These are phyloP conservation scores for Metopia argyrocephala DNA, from an alignment of 2,888 invertebrate species.

Conservation along the genomic window DNA sequence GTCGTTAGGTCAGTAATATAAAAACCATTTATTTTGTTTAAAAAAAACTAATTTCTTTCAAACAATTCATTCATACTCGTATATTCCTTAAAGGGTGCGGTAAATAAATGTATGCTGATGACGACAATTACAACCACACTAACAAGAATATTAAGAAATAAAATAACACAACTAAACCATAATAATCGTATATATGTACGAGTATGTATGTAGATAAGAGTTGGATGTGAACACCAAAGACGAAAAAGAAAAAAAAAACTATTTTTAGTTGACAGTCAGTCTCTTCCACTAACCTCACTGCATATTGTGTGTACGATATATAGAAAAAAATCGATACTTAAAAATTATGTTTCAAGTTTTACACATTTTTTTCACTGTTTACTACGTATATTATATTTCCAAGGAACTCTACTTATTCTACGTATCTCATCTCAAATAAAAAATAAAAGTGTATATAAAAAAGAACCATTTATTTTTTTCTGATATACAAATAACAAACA, in stretches of 20 bases:
- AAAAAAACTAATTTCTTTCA: background rate
- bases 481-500: background rate
- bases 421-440: conserved; percentile 5
- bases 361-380: background rate
- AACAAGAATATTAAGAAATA: background rate
- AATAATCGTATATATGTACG: background rate
- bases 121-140: conserved; percentile 11
- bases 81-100: background rate
- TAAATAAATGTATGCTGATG: too few species aligned
- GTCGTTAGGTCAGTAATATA: background rate
- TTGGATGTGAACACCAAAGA: conserved; percentile 18
- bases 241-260: background rate
- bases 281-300: too few species aligned
- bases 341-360: conserved; percentile 35
- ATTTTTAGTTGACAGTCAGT: conserved; percentile 9
- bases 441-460: conserved; percentile 3
- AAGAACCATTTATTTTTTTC: too few species aligned
- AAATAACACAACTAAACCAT: background rate
- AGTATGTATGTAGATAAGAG: too few species aligned
- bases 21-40: too few species aligned
- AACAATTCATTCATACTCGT: background rate
- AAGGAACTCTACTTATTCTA: background rate
- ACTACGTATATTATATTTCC: conserved; percentile 11
- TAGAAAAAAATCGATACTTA: conserved; percentile 31
- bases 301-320: too few species aligned